Evolutionary conservation across 2,888 invertebrate species (phyloP).

Genomic region (Sinohyriopsis cumingii): DNA sequence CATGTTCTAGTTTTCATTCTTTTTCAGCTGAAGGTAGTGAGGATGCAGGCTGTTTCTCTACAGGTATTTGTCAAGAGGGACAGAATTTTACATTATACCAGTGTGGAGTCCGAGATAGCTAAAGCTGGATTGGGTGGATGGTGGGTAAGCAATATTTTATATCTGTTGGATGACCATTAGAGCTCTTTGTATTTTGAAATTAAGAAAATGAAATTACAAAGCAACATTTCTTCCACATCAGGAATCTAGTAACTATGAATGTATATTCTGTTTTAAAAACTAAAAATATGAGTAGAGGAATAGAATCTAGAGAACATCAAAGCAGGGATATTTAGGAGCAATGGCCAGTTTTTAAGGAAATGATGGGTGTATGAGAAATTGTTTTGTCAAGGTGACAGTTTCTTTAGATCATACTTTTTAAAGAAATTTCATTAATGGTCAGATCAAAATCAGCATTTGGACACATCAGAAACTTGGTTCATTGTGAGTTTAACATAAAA

Average conservation of each 20-base stretch:
- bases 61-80: conserved; percentile 84
- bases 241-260: too few species aligned
- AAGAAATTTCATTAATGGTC: not conserved
- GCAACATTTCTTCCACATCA: too few species aligned
- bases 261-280: too few species aligned
- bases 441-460: not conserved
- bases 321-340: too few species aligned
- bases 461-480: too few species aligned
- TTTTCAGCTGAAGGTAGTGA: conserved; percentile 80
- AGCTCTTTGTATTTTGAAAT: not conserved
- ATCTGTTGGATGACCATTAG: not conserved
- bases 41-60: conserved; percentile 88
- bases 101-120: conserved; percentile 90
- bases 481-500: not conserved
- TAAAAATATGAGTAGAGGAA: too few species aligned
- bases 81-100: conserved; percentile 86
- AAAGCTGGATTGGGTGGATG: conserved; percentile 92
- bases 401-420: not conserved
- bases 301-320: too few species aligned
- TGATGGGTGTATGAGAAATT: too few species aligned
- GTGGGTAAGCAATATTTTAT: conserved; percentile 81
- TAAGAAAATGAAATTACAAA: too few species aligned
- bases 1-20: not conserved
- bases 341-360: too few species aligned
- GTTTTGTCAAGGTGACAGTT: not conserved